phyloP scores from a whole-genome alignment of 1,140 invertebrate species.

The Caenorhabditis tropicalis region DNA sequence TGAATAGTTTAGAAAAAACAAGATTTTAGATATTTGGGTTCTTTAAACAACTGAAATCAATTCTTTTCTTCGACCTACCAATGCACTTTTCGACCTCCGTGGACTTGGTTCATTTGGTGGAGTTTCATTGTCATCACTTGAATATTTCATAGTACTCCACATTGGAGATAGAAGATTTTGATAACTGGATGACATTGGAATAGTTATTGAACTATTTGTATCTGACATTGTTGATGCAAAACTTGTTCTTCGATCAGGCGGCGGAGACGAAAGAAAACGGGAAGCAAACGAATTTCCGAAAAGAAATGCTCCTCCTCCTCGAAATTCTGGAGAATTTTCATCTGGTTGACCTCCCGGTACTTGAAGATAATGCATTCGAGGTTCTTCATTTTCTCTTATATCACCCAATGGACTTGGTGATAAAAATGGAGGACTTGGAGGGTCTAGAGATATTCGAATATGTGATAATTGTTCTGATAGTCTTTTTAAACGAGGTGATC shows the following conservation, averaged over 20 bases:
- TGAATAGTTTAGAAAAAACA: no score
- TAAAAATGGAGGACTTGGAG: slow-evolving; percentile 23
- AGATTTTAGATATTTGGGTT: no score
- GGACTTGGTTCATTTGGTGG: slow-evolving; percentile 24
- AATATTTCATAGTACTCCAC: slow-evolving; percentile 38
- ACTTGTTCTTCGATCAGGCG: slow-evolving; percentile 31
- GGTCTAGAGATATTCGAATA: slow-evolving; percentile 20
- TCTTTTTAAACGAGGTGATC: background rate
- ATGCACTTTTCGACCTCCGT: background rate
- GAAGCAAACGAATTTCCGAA: slow-evolving; percentile 12
- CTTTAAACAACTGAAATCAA: no score
- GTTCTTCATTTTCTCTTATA: background rate
- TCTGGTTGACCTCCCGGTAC: background rate
- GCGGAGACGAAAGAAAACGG: background rate
- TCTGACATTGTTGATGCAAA: slow-evolving; percentile 34
- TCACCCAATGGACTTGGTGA: slow-evolving; percentile 21
- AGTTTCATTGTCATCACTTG: slow-evolving; percentile 32
- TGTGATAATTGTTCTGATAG: slow-evolving; percentile 11
- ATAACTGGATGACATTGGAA: slow-evolving; percentile 20
- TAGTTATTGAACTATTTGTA: slow-evolving; percentile 33
- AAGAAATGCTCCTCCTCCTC: slow-evolving; percentile 16
- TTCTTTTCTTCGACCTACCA: background rate
- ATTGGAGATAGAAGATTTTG: background rate
- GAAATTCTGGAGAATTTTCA: slow-evolving; percentile 20
- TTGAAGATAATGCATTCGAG: slow-evolving; percentile 36